Conservation (phyloP, 1,140 invertebrate genomes). For the Micrasema longulum region DNA sequence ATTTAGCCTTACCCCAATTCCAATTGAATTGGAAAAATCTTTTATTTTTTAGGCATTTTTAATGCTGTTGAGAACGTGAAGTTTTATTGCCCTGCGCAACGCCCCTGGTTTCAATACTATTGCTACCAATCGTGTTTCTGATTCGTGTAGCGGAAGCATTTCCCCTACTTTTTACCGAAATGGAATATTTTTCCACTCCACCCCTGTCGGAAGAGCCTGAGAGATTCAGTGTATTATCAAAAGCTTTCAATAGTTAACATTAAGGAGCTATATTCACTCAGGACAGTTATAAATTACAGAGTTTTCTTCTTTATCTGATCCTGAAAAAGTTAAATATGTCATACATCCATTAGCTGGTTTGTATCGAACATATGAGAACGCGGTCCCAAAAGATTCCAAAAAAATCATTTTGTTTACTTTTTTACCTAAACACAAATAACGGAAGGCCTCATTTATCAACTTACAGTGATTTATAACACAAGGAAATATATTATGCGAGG, state of each 20-base stretch:
- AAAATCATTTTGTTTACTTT: neutral
- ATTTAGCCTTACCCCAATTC: too few relatives aligned
- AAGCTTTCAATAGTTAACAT: constrained; percentile 40
- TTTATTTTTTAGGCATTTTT: too few relatives aligned
- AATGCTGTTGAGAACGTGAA: too few relatives aligned
- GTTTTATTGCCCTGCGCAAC: neutral
- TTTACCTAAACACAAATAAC: neutral
- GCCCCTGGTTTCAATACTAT: neutral
- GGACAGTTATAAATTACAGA: constrained; percentile 32
- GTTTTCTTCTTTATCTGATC: constrained; percentile 18
- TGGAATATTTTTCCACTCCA: constrained; percentile 26
- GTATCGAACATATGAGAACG: constrained; percentile 14
- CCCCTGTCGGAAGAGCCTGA: constrained; percentile 13
- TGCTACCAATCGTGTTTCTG: constrained; percentile 31
- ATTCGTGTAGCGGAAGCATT: constrained; percentile 39
- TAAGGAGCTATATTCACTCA: constrained; percentile 36
- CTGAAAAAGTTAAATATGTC: constrained; percentile 32
- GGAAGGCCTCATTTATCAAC: too few relatives aligned
- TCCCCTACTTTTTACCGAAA: constrained; percentile 12
- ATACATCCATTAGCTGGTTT: constrained; percentile 31
- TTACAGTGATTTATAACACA: too few relatives aligned
- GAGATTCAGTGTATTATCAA: constrained; percentile 44
- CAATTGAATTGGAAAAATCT: too few relatives aligned
- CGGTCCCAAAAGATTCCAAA: too few relatives aligned
- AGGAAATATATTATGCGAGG: too few relatives aligned